Base-by-base conservation (phyloP, 2,888 invertebrate species). In the Phortica okadai region DNA sequence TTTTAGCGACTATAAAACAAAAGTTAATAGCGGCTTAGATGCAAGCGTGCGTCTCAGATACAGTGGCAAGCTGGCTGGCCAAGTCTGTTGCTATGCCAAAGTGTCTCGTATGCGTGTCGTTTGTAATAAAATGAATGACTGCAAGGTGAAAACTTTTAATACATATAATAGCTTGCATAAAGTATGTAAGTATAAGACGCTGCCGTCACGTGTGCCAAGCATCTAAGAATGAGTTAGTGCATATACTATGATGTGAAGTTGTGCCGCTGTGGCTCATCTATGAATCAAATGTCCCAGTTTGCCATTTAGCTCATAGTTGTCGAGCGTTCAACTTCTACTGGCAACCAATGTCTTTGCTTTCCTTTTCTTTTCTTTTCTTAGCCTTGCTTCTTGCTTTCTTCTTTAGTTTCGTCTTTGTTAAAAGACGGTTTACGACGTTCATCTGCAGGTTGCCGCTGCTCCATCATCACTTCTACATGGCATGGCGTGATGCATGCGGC, bases 231-330 rank as follows among this genome's bases (percentile, higher is more conserved):
- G n/a, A 7, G 16, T 59, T 7, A 21, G 16, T 59, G 64, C 64
- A 77, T 76, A 81, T 75, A 76, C 76, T 77, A 86, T 87, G 83
- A 85, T 87, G 86, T 86, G 85, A 83, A 75, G 69, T 62, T 70
- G 44, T 64, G 74, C 72, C 74, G 16, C 25, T 41, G 50, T 59
- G 67, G 42, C 69, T 69, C 33, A 80, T 81, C 82, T 50, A 50
- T 50, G 50, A 79, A 88, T 84, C 84, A 84, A 87, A 82, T 86
- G 85, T 87, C 88, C 88, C 89, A 87, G 86, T 82, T 83, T 86
- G 87, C 83, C 83, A 79, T 88, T 89, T 89, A 88, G 83, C 86
- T 86, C 84, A 83, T 83, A 81, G 80, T 76, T 66, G 66, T 72
- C 21, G 25, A 59, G 72, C 33, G 56, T 33, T 2, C 11, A 41